Evolutionary conservation across 1,140 invertebrate genomes (phyloP).

Genomic region (Rhagoletis pomonella): DNA sequence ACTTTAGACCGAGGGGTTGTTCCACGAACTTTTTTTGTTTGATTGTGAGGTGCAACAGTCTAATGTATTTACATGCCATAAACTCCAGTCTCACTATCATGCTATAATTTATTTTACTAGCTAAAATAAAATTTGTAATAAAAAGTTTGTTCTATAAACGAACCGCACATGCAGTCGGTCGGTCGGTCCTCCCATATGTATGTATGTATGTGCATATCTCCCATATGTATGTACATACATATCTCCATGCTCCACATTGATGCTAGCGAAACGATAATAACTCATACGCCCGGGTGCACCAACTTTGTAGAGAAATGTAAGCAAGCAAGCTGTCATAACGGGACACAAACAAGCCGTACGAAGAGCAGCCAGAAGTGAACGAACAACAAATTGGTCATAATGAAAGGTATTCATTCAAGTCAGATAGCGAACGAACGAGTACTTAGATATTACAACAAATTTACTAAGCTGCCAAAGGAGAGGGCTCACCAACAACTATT

Average conservation of each 20-base stretch:
- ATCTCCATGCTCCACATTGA: not conserved
- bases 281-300: constrained; percentile 22
- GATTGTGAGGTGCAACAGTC: too few relatives aligned
- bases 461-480: not conserved
- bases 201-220: too few relatives aligned
- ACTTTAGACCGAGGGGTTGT: too few relatives aligned
- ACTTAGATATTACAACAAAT: constrained; percentile 12
- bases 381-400: not conserved
- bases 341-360: not conserved
- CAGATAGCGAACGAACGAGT: not conserved
- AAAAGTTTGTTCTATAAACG: not conserved
- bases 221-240: not conserved
- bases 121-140: not conserved
- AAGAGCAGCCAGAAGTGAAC: not conserved
- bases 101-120: too few relatives aligned
- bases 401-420: not conserved
- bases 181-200: too few relatives aligned
- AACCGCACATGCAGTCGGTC: not conserved
- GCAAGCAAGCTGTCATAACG: not conserved
- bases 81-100: not conserved
- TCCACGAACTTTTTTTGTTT: too few relatives aligned
- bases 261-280: constrained; percentile 40
- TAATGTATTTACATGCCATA: too few relatives aligned
- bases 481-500: not conserved
- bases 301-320: not conserved